A percentile compares a stretch with the other conserved stretches of the same genome.
Conservation (phyloP, 2,888 invertebrate species). For the Rotaria socialis region DNA sequence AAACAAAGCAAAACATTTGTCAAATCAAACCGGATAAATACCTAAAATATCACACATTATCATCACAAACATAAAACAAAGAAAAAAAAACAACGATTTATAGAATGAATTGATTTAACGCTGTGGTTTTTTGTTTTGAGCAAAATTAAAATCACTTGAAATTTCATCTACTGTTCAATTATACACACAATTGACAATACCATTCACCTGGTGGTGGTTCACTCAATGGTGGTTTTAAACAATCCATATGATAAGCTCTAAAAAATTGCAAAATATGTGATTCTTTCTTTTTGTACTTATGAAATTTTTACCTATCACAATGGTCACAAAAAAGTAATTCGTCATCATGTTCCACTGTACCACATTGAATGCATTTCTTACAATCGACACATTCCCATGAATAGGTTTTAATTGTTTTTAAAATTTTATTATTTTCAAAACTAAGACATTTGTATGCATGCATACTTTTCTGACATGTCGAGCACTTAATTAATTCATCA, state of each 20-base stretch:
- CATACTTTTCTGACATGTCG: background rate
- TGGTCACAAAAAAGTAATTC: constrained; percentile 15
- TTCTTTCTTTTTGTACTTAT: background rate
- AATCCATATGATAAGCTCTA: constrained; percentile 27
- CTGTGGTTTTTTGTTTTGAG: background rate
- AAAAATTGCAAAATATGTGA: background rate
- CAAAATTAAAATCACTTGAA: background rate
- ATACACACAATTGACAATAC: constrained; percentile 14
- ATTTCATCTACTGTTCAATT: background rate
- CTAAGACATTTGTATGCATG: constrained; percentile 26
- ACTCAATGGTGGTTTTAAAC: constrained; percentile 23
- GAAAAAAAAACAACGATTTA: background rate
- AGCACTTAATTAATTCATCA: background rate
- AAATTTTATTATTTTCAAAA: constrained; percentile 13
- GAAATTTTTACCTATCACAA: constrained; percentile 6
- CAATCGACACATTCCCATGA: constrained; percentile 21
- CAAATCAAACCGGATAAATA: constrained; percentile 7
- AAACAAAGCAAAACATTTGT: background rate
- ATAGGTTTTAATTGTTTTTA: constrained; percentile 24
- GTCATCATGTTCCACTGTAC: constrained; percentile 5
- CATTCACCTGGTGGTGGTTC: constrained; percentile 16
- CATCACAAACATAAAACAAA: background rate
- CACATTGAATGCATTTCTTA: constrained; percentile 19
- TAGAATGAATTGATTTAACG: background rate
- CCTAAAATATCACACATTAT: background rate